These are phyloP conservation scores for Andricus grossulariae DNA, from an alignment of 1,140 invertebrate species.

Conservation along the genomic window DNA sequence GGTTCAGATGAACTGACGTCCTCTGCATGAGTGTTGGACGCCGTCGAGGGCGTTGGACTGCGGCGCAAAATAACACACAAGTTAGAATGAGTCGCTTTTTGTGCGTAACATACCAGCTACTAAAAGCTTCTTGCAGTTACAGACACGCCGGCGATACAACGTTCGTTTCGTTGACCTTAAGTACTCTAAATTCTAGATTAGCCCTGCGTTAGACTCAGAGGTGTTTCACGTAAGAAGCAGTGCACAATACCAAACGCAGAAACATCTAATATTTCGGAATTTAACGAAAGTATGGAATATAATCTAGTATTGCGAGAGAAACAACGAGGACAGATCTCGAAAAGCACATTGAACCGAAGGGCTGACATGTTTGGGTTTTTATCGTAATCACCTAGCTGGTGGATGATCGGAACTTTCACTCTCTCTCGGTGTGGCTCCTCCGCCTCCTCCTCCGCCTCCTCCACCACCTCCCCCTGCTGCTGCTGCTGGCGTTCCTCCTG, in stretches of 20 bases:
- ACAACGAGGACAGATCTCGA: constrained; percentile 48
- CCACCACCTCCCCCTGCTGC: constrained; percentile 36
- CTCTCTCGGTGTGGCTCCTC: constrained; percentile 66
- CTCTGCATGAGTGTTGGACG: constrained; percentile 74
- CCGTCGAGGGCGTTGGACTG: constrained; percentile 75
- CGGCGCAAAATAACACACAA: constrained; percentile 74
- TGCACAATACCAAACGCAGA: not conserved
- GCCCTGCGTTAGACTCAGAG: not conserved
- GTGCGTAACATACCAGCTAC: constrained; percentile 33
- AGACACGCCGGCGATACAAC: constrained; percentile 14
- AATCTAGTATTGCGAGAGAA: constrained; percentile 29
- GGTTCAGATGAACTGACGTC: constrained; percentile 75
- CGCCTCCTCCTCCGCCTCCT: constrained; percentile 51
- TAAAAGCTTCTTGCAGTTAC: constrained; percentile 42
- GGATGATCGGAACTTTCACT: constrained; percentile 78
- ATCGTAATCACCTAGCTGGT: constrained; percentile 78
- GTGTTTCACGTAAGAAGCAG: constrained; percentile 8
- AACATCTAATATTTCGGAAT: not conserved
- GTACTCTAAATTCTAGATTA: not conserved
- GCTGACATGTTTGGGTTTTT: constrained; percentile 71
- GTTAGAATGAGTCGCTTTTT: constrained; percentile 59
- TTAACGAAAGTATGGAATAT: not conserved
- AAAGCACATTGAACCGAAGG: constrained; percentile 65
- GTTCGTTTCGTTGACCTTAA: constrained; percentile 1
- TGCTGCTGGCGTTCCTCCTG: constrained; percentile 43